phyloP scores from a whole-genome alignment of 1,140 invertebrate genomes.

The Spodoptera litura region DNA sequence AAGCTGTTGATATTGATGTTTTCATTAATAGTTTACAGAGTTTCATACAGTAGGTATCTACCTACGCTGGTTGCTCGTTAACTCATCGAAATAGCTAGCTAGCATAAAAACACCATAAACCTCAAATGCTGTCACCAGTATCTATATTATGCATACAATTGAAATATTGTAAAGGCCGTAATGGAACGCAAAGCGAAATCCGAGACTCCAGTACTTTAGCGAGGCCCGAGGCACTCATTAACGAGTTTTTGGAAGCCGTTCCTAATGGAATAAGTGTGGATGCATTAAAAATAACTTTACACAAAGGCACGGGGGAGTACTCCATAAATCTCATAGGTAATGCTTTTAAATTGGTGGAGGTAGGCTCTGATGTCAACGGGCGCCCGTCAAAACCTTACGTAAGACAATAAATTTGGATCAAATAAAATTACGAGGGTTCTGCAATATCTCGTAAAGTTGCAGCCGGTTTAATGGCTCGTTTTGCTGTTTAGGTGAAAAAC shows the following conservation, averaged over 20 bases:
- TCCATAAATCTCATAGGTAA: conserved; percentile 34
- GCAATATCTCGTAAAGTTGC: conserved; percentile 39
- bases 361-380: not conserved
- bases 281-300: conserved; percentile 41
- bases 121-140: conserved; percentile 6
- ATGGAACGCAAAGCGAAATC: conserved; percentile 31
- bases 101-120: conserved; percentile 9
- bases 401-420: conserved; percentile 42
- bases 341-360: conserved; percentile 16
- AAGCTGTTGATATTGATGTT: no score
- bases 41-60: no score
- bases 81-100: no score
- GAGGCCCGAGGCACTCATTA: conserved; percentile 34
- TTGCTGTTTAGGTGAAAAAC: conserved; percentile 31
- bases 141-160: conserved; percentile 29
- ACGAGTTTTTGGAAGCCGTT: conserved; percentile 30
- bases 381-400: conserved; percentile 19
- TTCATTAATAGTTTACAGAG: no score
- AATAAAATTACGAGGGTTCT: conserved; percentile 42
- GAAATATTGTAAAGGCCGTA: conserved; percentile 27
- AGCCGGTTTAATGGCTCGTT: conserved; percentile 28
- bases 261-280: conserved; percentile 40
- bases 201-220: conserved; percentile 18
- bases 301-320: conserved; percentile 11
- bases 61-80: no score